phyloP scores from a whole-genome alignment of 2,113 vertebrate genomes.

The Thymallus thymallus region DNA sequence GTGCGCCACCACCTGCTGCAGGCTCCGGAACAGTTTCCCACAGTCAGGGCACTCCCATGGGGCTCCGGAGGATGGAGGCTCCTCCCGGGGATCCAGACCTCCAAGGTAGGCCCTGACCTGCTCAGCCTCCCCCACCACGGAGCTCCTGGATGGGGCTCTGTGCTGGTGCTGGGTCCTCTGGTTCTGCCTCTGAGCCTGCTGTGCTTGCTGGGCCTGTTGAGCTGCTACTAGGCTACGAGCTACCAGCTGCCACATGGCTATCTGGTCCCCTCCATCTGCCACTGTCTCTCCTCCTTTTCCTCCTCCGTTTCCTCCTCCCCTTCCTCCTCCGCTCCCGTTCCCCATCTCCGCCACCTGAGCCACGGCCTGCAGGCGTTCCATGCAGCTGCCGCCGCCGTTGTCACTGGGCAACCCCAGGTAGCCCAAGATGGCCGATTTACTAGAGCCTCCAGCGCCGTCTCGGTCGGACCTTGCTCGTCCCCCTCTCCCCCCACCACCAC shows the following conservation, averaged over 20 bases:
- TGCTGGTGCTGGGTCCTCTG: slow-evolving; percentile 62
- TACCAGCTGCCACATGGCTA: slow-evolving; percentile 77
- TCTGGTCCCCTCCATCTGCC: slow-evolving; percentile 65
- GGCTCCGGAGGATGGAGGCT: slow-evolving; percentile 31
- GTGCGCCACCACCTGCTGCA: slow-evolving; percentile 76
- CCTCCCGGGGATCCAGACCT: slow-evolving; percentile 62
- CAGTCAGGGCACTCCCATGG: slow-evolving; percentile 80
- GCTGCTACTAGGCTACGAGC: slow-evolving; percentile 73
- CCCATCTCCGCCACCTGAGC: slow-evolving; percentile 80
- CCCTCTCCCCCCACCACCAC: slow-evolving; percentile 52
- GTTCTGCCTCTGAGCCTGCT: slow-evolving; percentile 59
- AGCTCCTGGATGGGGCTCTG: slow-evolving; percentile 50
- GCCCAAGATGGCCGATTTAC: slow-evolving; percentile 78
- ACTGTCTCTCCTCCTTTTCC: slow-evolving; percentile 11
- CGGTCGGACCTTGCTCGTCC: slow-evolving; percentile 53
- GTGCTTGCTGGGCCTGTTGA: slow-evolving; percentile 59
- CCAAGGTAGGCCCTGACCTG: slow-evolving; percentile 72
- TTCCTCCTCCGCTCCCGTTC: slow-evolving; percentile 51
- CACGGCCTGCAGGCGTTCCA: slow-evolving; percentile 83
- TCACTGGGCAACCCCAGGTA: slow-evolving; percentile 80
- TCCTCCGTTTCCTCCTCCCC: slow-evolving; percentile 47
- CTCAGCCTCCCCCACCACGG: slow-evolving; percentile 65
- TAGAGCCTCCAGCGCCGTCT: slow-evolving; percentile 54
- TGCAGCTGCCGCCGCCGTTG: slow-evolving; percentile 80
- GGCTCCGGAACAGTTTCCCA: slow-evolving; percentile 74